These are phyloP conservation scores for Drosophila grimshawi DNA, from an alignment of 1,140 invertebrate genomes.

Conservation along the genomic window DNA sequence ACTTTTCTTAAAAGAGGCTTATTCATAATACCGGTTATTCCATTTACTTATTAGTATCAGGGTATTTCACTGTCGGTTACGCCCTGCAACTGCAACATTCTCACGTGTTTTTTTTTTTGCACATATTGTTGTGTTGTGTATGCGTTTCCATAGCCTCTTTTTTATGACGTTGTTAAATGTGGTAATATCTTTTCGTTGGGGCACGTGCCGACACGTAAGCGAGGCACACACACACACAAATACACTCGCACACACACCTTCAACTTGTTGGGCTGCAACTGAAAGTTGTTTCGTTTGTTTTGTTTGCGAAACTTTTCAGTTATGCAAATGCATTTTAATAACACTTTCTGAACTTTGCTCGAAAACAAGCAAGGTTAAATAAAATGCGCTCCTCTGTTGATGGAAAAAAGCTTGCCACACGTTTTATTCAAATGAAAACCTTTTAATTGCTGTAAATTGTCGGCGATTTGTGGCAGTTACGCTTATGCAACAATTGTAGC, in stretches of 20 bases:
- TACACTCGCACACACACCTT: slow-evolving; percentile 14
- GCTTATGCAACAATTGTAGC: neutral
- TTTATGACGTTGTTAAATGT: slow-evolving; percentile 50
- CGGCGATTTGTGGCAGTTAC: slow-evolving; percentile 18
- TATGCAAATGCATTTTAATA: slow-evolving; percentile 64
- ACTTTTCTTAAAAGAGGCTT: too few species aligned
- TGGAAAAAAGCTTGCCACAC: slow-evolving; percentile 14
- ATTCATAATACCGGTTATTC: too few species aligned
- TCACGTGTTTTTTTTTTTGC: slow-evolving; percentile 7
- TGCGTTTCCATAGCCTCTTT: slow-evolving; percentile 15
- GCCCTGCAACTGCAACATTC: too few species aligned
- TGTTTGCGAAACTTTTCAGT: slow-evolving; percentile 55
- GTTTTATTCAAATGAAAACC: slow-evolving; percentile 31
- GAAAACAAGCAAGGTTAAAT: slow-evolving; percentile 18
- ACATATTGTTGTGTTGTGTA: slow-evolving; percentile 30
- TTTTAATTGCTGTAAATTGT: slow-evolving; percentile 51
- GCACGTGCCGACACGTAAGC: slow-evolving; percentile 60
- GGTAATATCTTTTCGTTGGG: slow-evolving; percentile 50
- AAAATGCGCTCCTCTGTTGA: slow-evolving; percentile 15
- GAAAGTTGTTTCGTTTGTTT: slow-evolving; percentile 37
- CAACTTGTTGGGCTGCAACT: slow-evolving; percentile 26
- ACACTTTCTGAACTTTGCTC: slow-evolving; percentile 48
- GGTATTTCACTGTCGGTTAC: too few species aligned
- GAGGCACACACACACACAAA: slow-evolving; percentile 21
- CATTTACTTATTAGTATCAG: too few species aligned